Percentiles rank a stretch among this genome's conserved stretches.
These are phyloP conservation scores for Leucoma salicis DNA, from an alignment of 2,888 invertebrate genomes.

Conservation along the genomic window DNA sequence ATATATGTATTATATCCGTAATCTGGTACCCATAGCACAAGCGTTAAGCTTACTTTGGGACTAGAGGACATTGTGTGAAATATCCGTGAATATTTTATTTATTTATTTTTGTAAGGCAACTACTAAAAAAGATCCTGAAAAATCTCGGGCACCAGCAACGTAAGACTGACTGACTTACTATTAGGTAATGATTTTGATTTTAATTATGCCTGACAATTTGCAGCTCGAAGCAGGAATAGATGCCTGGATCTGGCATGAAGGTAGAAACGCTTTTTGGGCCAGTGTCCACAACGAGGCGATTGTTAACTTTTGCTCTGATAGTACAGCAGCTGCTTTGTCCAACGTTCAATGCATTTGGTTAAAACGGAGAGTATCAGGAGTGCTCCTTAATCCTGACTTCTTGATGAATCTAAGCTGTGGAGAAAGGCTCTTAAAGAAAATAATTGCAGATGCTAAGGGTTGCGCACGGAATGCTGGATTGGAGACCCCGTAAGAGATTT, in stretches of 20 bases:
- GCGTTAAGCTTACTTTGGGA: too few species aligned
- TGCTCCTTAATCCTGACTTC: slow-evolving; percentile 60
- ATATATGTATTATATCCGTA: too few species aligned
- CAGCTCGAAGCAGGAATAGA: slow-evolving; percentile 37
- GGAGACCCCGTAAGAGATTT: slow-evolving; percentile 62
- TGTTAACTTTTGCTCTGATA: slow-evolving; percentile 63
- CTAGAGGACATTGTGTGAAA: too few species aligned
- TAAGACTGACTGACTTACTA: too few species aligned
- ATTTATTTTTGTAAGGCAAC: too few species aligned
- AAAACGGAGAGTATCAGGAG: slow-evolving; percentile 55
- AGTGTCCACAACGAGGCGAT: slow-evolving; percentile 48
- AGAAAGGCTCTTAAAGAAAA: slow-evolving; percentile 49
- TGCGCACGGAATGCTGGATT: slow-evolving; percentile 54
- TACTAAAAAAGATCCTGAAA: too few species aligned
- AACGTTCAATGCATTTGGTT: slow-evolving; percentile 63
- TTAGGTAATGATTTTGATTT: background rate
- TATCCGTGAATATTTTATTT: too few species aligned
- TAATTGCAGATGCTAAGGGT: slow-evolving; percentile 54
- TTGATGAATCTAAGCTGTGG: slow-evolving; percentile 45
- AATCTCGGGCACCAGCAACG: too few species aligned
- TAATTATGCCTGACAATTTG: slow-evolving; percentile 1
- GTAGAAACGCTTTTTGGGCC: slow-evolving; percentile 51
- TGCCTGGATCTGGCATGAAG: slow-evolving; percentile 56
- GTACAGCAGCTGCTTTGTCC: slow-evolving; percentile 47
- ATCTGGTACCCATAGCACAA: too few species aligned